Percentiles rank a stretch among this genome's conserved stretches.
Evolutionary conservation across 2,113 vertebrate species (phyloP).

Genomic region (Nibea albiflora): DNA sequence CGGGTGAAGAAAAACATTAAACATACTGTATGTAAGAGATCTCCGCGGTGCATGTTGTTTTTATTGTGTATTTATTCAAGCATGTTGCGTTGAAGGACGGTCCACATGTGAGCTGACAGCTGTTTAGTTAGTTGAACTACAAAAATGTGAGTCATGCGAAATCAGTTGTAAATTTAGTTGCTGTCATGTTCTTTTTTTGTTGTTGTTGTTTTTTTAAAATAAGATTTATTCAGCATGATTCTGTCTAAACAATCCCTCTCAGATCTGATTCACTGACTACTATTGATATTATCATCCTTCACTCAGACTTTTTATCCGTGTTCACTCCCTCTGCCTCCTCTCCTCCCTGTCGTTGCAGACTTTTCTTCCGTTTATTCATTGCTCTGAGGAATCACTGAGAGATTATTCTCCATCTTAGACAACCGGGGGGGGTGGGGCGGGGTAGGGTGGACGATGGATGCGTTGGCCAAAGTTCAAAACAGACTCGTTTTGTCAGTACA

Average conservation of each 20-base stretch:
- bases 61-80: background rate
- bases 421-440: background rate
- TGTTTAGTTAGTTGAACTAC: background rate
- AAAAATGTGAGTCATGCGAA: background rate
- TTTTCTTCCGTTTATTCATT: slow-evolving; percentile 26
- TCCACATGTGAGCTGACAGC: background rate
- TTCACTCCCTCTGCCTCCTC: slow-evolving; percentile 11
- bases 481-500: slow-evolving; percentile 18
- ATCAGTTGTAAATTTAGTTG: background rate
- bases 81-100: slow-evolving; percentile 2
- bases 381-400: background rate
- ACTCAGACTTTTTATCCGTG: background rate
- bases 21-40: slow-evolving; percentile 2
- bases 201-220: too few relatives aligned
- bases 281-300: background rate
- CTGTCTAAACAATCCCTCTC: background rate
- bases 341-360: background rate
- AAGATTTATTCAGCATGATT: background rate
- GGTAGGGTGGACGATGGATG: background rate
- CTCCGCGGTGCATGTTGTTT: background rate
- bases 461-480: slow-evolving; percentile 19
- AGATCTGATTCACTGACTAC: background rate
- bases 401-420: slow-evolving; percentile 9
- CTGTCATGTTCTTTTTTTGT: background rate
- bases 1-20: slow-evolving; percentile 35